These are phyloP conservation scores for Synanthedon myopaeformis DNA, from an alignment of 2,888 invertebrate genomes.

Conservation along the genomic window DNA sequence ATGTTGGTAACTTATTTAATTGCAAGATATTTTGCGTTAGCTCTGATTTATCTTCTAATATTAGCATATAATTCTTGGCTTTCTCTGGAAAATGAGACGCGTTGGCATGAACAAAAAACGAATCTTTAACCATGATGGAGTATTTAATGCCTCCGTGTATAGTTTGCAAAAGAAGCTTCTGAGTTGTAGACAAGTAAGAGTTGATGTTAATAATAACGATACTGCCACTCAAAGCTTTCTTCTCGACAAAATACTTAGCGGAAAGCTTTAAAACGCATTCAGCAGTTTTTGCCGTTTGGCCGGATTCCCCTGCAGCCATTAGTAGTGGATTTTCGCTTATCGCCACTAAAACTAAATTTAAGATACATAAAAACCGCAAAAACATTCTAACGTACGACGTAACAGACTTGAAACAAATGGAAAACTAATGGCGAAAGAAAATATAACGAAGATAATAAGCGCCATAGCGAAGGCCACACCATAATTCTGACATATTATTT, in stretches of 20 bases:
- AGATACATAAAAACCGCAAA: constrained; percentile 15
- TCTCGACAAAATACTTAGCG: constrained; percentile 64
- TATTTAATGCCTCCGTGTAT: constrained; percentile 57
- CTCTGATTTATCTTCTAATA: constrained; percentile 59
- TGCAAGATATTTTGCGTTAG: constrained; percentile 54
- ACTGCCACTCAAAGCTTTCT: constrained; percentile 60
- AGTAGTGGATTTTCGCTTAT: constrained; percentile 40
- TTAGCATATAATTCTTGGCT: constrained; percentile 67
- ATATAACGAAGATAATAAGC: too few relatives aligned
- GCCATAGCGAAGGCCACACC: too few relatives aligned
- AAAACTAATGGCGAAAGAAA: neutral
- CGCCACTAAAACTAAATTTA: constrained; percentile 22
- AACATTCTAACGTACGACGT: neutral
- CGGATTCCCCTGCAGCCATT: constrained; percentile 42
- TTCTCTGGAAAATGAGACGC: constrained; percentile 67
- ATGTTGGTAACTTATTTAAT: constrained; percentile 57
- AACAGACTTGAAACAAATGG: neutral
- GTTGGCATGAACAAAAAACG: constrained; percentile 57
- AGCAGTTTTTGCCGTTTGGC: constrained; percentile 50
- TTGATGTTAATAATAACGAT: constrained; percentile 64
- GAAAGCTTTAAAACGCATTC: constrained; percentile 65
- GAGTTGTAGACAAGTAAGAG: constrained; percentile 49
- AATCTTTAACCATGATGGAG: constrained; percentile 66
- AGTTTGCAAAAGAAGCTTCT: constrained; percentile 48
- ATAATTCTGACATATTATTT: too few relatives aligned